These are phyloP conservation scores for Recurvirostra avosetta DNA, from an alignment of 2,113 vertebrate species.

Conservation along the genomic window DNA sequence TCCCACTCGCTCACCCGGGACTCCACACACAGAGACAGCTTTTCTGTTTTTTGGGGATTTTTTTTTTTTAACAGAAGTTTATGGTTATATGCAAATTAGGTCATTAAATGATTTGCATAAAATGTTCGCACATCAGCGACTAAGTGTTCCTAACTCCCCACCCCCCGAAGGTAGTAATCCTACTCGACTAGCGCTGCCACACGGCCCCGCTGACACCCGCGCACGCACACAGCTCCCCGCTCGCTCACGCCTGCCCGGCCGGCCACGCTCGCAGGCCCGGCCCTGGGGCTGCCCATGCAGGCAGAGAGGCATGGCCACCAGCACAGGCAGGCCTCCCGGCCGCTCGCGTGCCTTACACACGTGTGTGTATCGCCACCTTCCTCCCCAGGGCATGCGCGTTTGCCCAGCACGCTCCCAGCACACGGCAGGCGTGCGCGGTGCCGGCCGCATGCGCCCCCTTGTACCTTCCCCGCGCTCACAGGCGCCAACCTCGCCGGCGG, in stretches of 20 bases:
- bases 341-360: not conserved
- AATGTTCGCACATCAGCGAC: constrained; percentile 42
- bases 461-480: not conserved
- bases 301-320: not conserved
- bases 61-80: constrained; percentile 41
- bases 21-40: not conserved
- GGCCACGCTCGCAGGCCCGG: too few relatives aligned
- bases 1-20: fast-evolving
- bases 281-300: not conserved
- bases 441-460: not conserved
- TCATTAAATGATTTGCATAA: constrained; percentile 67
- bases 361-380: not conserved
- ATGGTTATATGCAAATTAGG: constrained; percentile 61
- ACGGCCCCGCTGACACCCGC: not conserved
- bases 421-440: not conserved
- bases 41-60: not conserved
- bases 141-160: constrained; percentile 37
- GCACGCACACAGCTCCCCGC: not conserved
- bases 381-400: not conserved
- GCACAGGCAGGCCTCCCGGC: not conserved
- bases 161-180: constrained; percentile 20
- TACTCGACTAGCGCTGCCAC: not conserved
- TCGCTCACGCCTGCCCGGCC: not conserved
- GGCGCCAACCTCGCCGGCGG: not conserved
- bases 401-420: not conserved